Base-by-base conservation (phyloP, 2,113 vertebrate species). In the Aleadryas rufinucha region DNA sequence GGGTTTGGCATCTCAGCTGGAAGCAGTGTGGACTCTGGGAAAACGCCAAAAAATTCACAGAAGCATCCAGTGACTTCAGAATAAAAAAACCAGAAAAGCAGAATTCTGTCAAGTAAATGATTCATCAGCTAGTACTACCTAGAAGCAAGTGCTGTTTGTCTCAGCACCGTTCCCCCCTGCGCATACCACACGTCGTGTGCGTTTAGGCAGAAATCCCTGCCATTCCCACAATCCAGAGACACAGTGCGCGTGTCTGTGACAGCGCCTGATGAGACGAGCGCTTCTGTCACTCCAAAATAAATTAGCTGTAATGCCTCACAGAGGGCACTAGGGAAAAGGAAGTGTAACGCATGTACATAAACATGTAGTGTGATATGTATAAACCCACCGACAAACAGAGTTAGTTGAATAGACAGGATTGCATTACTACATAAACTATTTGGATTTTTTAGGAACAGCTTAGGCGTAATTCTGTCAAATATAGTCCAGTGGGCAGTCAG, bases 1-100 rank as follows among this genome's bases (percentile, higher is more conserved):
- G 94, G 97, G 86, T 89, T 96, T 97, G 97, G 95, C 88, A 74
- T 95, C 95, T 97, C 86, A 91, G 96, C 95, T 96, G 96, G 89
- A 95, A 97, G 96, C 82, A 95, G 95, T 66, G 97, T 61, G 54
- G 95, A 96, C 88, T 92, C 95, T 97, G 98, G 95, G 94, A 91
- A 93, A 45, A 79, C 54, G 97, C 95, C 97, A 97, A 91, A 97
- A 94, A 82, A 90, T 70, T 92, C 90, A 89, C 69, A 89, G 79
- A 89, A 47, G 56, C 76, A 95, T 76, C 91, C 95, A 95, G 52
- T 44, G 89, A 96, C 56, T 94, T 81, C 30, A 59, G 76, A 10
- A 5, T 3, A 5, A 39, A 64, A 79, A 69, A 53, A 45, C 37
- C 14, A 31, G 44, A 61, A 66, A 93, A 66, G 66, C 47, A 74